Conservation (phyloP, 2,888 invertebrate genomes). For the Diadromus collaris region DNA sequence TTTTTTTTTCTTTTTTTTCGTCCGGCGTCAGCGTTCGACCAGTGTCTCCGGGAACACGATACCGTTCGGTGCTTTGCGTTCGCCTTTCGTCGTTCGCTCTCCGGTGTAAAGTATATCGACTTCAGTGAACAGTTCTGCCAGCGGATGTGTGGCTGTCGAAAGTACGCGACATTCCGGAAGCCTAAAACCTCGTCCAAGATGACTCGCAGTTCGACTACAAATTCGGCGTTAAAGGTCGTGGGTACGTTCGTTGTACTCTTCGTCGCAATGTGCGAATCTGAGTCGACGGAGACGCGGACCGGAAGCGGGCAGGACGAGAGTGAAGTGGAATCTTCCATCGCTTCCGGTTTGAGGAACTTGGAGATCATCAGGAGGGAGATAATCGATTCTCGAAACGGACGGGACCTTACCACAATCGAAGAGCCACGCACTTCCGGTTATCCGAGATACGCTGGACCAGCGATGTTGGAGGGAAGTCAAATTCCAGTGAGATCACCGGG, state of each 20-base stretch:
- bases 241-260: not conserved
- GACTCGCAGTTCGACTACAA: conserved; percentile 4
- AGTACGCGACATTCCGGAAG: conserved; percentile 1
- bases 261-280: not conserved
- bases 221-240: not conserved
- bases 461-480: not conserved
- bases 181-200: conserved; percentile 9
- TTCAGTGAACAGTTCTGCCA: not conserved
- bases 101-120: not conserved
- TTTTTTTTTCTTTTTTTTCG: conserved; percentile 59
- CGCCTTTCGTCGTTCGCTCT: conserved; percentile 15
- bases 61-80: conserved; percentile 59
- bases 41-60: conserved; percentile 65
- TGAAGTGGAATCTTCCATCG: conserved; percentile 22
- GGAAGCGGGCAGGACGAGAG: not conserved
- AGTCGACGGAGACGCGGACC: not conserved
- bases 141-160: conserved; percentile 16
- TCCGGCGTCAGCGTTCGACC: conserved; percentile 62
- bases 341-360: conserved; percentile 39
- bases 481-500: not conserved
- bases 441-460: not conserved
- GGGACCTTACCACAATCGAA: not conserved
- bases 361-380: conserved; percentile 34
- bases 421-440: not conserved
- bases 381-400: conserved; percentile 16